Conservation (phyloP, 2,797 vertebrate species). For the Capromys pilorides region DNA sequence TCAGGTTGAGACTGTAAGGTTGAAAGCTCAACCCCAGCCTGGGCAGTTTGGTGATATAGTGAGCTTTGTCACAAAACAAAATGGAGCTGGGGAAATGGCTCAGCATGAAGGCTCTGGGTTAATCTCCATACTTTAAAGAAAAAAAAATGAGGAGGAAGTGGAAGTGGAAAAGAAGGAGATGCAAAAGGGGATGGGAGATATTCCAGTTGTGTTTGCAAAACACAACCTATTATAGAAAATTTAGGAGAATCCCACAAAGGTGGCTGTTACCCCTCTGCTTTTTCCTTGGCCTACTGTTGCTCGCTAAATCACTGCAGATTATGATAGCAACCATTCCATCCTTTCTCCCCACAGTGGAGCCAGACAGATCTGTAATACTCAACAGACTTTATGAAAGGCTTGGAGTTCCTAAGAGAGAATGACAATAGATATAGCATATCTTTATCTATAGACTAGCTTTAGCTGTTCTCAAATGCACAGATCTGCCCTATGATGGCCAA, state of each 20-base stretch:
- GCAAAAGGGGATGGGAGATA: not conserved
- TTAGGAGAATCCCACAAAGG: not conserved
- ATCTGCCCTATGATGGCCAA: not conserved
- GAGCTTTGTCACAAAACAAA: not conserved
- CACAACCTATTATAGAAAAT: not conserved
- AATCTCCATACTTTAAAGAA: not conserved
- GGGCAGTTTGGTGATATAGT: not conserved
- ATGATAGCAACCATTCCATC: not conserved
- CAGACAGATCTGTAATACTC: not conserved
- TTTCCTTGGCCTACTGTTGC: not conserved
- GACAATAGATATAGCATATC: not conserved
- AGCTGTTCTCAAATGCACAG: not conserved
- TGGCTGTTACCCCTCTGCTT: not conserved
- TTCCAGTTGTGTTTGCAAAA: not conserved
- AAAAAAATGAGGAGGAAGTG: not conserved
- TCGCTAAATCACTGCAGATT: not conserved
- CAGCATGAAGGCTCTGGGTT: not conserved
- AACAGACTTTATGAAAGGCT: not conserved
- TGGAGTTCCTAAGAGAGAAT: conserved; percentile 2
- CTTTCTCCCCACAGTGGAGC: not conserved
- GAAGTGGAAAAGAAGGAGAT: not conserved
- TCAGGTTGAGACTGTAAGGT: not conserved
- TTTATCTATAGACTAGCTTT: not conserved
- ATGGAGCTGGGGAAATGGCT: not conserved
- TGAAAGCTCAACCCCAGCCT: not conserved